A percentile compares a stretch with the other conserved stretches of the same genome.
Evolutionary conservation across 2,888 invertebrate genomes (phyloP).

Genomic region (Cataglyphis livida): DNA sequence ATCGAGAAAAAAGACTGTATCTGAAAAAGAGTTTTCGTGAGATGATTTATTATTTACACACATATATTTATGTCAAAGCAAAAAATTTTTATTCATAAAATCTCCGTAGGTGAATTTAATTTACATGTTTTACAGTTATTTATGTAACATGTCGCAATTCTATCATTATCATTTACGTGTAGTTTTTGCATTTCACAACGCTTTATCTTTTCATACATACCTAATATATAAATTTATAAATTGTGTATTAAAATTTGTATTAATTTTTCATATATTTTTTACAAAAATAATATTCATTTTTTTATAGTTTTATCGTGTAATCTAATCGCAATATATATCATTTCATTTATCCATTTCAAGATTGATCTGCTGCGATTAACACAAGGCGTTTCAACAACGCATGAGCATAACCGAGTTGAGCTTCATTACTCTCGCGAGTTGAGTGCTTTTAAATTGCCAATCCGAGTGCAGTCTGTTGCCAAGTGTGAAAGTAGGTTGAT

Average conservation of each 20-base stretch:
- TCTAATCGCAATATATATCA: slow-evolving; percentile 1
- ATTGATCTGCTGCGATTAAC: slow-evolving; percentile 38
- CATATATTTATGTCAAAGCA: background rate
- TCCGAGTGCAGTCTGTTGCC: slow-evolving; percentile 34
- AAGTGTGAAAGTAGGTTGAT: slow-evolving; percentile 66
- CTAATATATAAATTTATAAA: background rate
- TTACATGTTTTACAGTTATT: background rate
- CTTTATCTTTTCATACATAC: background rate
- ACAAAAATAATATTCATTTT: background rate
- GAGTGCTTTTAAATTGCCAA: slow-evolving; percentile 46
- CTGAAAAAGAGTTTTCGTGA: background rate
- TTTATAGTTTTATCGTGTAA: background rate
- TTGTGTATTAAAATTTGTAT: background rate
- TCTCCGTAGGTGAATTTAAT: background rate
- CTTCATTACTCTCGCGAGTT: slow-evolving; percentile 19
- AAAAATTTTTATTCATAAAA: background rate
- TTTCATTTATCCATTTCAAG: slow-evolving; percentile 19
- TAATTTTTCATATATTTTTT: background rate
- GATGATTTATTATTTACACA: background rate
- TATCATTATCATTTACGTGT: background rate
- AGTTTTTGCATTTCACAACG: background rate
- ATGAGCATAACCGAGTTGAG: slow-evolving; percentile 39
- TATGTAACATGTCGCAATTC: background rate
- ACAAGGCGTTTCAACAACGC: slow-evolving; percentile 24
- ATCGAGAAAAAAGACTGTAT: background rate